Evolutionary conservation across 2,797 vertebrate species (phyloP).

Genomic region (Silurus aristotelis): DNA sequence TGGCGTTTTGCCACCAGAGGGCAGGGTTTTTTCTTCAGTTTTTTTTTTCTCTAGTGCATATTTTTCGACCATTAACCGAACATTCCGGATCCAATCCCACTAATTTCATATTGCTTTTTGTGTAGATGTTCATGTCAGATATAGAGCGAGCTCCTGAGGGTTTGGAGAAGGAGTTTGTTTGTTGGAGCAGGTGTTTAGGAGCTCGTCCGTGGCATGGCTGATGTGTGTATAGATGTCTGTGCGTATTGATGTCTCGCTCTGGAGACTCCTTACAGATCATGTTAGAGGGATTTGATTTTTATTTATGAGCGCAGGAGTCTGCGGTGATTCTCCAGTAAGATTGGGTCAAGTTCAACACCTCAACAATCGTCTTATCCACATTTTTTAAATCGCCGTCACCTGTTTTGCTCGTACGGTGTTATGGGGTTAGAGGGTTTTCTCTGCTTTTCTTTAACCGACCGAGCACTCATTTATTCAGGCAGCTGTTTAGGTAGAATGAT

Average conservation of each 20-base stretch:
- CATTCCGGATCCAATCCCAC: not conserved
- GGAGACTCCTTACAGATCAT: constrained; percentile 6
- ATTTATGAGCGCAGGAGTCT: not conserved
- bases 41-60: constrained; percentile 44
- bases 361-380: not conserved
- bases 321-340: too few species aligned
- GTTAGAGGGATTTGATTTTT: not conserved
- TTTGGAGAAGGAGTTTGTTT: not conserved
- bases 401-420: not conserved
- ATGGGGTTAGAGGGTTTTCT: constrained; percentile 8
- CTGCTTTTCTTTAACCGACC: constrained; percentile 13
- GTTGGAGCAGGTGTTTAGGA: constrained; percentile 15
- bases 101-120: constrained; percentile 8
- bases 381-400: not conserved
- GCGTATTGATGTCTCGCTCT: not conserved
- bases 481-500: constrained; percentile 39
- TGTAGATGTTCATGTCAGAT: not conserved
- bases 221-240: not conserved
- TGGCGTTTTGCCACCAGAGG: constrained; percentile 71
- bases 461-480: constrained; percentile 38
- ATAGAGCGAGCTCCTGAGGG: not conserved
- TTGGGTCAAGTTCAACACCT: not conserved
- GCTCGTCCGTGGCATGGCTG: not conserved
- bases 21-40: constrained; percentile 63
- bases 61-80: constrained; percentile 23